These are phyloP conservation scores for Acrocyrtus sp. DNA, from an alignment of 2,888 invertebrate species.

Conservation along the genomic window DNA sequence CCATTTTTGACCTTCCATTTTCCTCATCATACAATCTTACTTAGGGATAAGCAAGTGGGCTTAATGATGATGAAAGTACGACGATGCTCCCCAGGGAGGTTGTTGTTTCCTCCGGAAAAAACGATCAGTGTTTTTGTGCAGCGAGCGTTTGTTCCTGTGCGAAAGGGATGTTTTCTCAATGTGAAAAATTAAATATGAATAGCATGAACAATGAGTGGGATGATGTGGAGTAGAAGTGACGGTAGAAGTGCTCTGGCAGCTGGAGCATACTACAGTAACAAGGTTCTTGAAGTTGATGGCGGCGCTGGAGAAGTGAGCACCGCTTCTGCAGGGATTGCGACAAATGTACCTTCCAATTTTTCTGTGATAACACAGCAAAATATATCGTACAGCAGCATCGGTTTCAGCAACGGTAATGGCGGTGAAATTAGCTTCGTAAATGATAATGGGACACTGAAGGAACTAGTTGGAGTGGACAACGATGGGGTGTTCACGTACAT, in stretches of 20 bases:
- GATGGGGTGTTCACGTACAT: slow-evolving; percentile 27
- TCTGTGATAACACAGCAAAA: slow-evolving; percentile 12
- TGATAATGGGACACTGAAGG: slow-evolving; percentile 6
- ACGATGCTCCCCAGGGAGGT: no score
- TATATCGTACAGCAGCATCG: background rate
- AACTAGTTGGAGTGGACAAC: slow-evolving; percentile 27
- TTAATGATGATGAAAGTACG: no score
- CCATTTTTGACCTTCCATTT: no score
- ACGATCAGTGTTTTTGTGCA: no score
- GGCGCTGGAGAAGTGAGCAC: background rate
- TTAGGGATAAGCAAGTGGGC: no score
- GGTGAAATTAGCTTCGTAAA: background rate
- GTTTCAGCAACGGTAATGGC: background rate
- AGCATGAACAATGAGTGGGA: background rate
- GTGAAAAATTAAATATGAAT: background rate
- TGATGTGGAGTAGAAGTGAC: slow-evolving; percentile 8
- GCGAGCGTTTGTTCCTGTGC: no score
- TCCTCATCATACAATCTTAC: no score
- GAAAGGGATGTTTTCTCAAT: background rate
- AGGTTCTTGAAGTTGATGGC: background rate
- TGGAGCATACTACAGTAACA: slow-evolving; percentile 1
- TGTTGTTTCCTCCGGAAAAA: no score
- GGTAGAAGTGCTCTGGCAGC: slow-evolving; percentile 1
- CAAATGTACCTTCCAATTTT: slow-evolving; percentile 5
- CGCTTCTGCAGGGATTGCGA: background rate